Percentiles rank a stretch among this genome's conserved stretches.
phyloP scores from a whole-genome alignment of 1,140 invertebrate species.

The Tetramorium parvispinum region DNA sequence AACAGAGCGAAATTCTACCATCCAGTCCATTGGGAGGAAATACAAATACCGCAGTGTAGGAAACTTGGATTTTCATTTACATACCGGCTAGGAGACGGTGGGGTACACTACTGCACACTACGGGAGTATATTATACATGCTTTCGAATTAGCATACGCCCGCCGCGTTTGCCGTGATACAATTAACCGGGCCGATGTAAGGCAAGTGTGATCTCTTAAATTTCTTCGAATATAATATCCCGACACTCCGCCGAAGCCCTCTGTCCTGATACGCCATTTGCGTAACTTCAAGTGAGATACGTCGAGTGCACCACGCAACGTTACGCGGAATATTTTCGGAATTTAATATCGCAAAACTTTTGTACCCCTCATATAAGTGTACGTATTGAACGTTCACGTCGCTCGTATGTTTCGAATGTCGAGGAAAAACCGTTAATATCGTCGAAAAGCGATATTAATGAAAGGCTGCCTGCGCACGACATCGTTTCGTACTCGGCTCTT shows the following conservation, averaged over 20 bases:
- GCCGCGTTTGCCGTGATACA: slow-evolving; percentile 48
- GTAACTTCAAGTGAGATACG: background rate
- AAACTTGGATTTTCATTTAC: slow-evolving; percentile 66
- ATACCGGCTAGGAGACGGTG: slow-evolving; percentile 57
- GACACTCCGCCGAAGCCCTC: background rate
- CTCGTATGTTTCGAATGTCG: background rate
- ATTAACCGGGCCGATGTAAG: slow-evolving; percentile 37
- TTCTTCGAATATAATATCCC: slow-evolving; percentile 26
- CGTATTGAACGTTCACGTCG: background rate
- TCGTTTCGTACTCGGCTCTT: slow-evolving; percentile 49
- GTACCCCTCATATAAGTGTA: background rate
- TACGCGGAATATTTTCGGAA: background rate
- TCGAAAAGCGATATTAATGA: slow-evolving; percentile 31
- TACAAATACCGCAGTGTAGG: slow-evolving; percentile 58
- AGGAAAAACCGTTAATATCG: slow-evolving; percentile 25
- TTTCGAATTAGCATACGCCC: slow-evolving; percentile 56
- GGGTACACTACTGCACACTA: slow-evolving; percentile 45
- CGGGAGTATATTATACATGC: slow-evolving; percentile 56
- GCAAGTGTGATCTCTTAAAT: slow-evolving; percentile 33
- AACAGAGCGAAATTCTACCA: slow-evolving; percentile 61
- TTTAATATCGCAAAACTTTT: slow-evolving; percentile 9
- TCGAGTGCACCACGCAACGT: background rate
- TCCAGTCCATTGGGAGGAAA: slow-evolving; percentile 60
- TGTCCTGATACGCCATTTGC: background rate
- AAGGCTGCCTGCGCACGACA: slow-evolving; percentile 47